These are phyloP conservation scores for Parasteatoda tepidariorum DNA, from an alignment of 1,140 invertebrate species.

Conservation along the genomic window DNA sequence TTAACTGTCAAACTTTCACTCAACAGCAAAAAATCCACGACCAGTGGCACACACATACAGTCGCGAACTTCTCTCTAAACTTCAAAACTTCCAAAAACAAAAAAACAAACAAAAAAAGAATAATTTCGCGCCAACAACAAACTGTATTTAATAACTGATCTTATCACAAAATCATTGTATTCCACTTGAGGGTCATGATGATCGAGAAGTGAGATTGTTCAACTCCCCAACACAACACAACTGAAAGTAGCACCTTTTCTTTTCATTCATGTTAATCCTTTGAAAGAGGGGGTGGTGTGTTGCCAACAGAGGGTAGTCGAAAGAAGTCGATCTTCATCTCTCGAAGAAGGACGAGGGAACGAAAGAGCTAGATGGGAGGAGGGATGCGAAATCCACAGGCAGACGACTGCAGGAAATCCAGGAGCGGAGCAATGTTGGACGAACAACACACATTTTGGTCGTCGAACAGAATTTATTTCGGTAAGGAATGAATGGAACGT, in stretches of 20 bases:
- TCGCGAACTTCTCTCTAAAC: neutral
- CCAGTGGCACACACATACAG: slow-evolving; percentile 35
- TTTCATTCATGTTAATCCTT: neutral
- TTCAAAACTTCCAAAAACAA: neutral
- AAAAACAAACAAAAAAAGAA: too few species aligned
- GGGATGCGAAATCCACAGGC: neutral
- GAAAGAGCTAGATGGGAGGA: neutral
- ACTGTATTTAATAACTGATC: too few species aligned
- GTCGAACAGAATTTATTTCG: neutral
- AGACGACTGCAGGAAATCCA: neutral
- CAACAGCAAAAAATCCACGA: slow-evolving; percentile 19
- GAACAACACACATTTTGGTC: neutral
- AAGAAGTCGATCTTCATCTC: neutral
- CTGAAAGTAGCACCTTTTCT: neutral
- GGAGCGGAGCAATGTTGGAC: neutral
- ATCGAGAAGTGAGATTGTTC: neutral
- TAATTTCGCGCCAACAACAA: too few species aligned
- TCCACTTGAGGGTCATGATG: neutral
- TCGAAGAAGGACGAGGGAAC: neutral
- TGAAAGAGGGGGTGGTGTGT: neutral
- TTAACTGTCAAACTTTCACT: slow-evolving; percentile 14
- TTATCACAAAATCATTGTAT: too few species aligned
- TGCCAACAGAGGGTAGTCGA: too few species aligned
- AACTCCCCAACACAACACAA: neutral
- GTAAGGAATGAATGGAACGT: neutral